phyloP scores from a whole-genome alignment of 2,797 vertebrate species.

The Sebastolobus altivelis region DNA sequence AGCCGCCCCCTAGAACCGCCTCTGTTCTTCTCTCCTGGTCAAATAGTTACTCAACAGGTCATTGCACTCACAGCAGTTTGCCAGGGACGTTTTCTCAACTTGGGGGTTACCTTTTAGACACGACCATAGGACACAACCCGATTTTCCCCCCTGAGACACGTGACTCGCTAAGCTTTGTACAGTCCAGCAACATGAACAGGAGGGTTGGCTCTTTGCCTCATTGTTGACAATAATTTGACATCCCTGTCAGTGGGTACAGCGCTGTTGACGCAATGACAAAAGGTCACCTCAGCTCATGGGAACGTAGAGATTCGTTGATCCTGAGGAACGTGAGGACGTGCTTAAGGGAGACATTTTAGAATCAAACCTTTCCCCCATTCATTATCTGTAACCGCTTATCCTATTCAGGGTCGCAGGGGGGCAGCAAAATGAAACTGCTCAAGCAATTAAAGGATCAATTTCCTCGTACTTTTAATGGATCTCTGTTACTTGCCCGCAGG shows the following conservation, averaged over 20 bases:
- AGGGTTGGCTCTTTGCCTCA: constrained; percentile 4
- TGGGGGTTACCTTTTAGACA: no score
- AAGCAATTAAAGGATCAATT: neutral
- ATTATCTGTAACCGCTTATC: no score
- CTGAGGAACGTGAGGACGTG: neutral
- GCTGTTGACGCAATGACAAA: neutral
- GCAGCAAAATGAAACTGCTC: neutral
- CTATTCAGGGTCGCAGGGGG: no score
- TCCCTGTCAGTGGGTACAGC: neutral
- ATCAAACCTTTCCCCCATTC: neutral
- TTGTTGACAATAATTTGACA: constrained; percentile 34
- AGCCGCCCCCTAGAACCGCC: no score
- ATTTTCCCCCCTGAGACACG: constrained; percentile 16
- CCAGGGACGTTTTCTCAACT: neutral
- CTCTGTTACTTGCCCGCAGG: neutral
- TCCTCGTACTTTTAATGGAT: neutral
- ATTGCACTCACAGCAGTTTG: constrained; percentile 53
- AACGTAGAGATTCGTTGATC: neutral
- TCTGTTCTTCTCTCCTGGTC: neutral
- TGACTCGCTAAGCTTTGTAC: constrained; percentile 28
- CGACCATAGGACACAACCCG: no score
- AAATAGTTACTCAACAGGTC: constrained; percentile 39
- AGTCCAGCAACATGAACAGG: constrained; percentile 9
- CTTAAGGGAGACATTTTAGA: neutral
- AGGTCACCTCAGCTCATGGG: neutral